phyloP scores from a whole-genome alignment of 1,140 invertebrate genomes.

The Wiebesia pumilae region DNA sequence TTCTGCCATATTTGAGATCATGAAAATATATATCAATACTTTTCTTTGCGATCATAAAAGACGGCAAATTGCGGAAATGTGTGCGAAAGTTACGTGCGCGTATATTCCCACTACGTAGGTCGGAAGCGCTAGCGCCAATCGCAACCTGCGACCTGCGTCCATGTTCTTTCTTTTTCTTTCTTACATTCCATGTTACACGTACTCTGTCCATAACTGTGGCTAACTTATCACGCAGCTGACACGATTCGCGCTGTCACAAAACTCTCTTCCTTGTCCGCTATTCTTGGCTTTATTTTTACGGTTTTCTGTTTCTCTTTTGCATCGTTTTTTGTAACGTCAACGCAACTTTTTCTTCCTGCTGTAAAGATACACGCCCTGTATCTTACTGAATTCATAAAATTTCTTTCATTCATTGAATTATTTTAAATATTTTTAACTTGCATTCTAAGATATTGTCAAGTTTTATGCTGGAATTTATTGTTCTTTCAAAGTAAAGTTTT shows the following conservation, averaged over 20 bases:
- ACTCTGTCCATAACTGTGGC: neutral
- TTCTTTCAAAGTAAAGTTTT: too few relatives aligned
- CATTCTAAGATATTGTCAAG: neutral
- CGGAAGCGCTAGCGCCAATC: conserved; percentile 22
- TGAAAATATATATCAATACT: too few relatives aligned
- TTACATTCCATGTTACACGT: neutral
- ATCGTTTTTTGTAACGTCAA: neutral
- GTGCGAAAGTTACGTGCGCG: neutral
- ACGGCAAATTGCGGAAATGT: neutral
- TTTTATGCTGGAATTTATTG: neutral
- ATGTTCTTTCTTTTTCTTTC: neutral
- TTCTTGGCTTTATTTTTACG: neutral
- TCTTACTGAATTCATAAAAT: neutral
- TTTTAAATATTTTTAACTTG: neutral
- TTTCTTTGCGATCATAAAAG: neutral
- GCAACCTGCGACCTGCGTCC: conserved; percentile 1
- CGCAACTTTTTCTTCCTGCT: neutral
- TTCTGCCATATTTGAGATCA: too few relatives aligned
- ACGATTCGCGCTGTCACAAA: conserved; percentile 30
- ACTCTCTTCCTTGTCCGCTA: neutral
- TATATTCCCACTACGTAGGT: neutral
- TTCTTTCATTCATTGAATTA: neutral
- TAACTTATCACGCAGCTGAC: conserved; percentile 40
- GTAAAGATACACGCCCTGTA: neutral
- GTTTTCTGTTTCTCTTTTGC: neutral